Percentiles rank a stretch among this genome's conserved stretches.
phyloP scores from a whole-genome alignment of 2,888 invertebrate genomes.

The Luffia ferchaultella region DNA sequence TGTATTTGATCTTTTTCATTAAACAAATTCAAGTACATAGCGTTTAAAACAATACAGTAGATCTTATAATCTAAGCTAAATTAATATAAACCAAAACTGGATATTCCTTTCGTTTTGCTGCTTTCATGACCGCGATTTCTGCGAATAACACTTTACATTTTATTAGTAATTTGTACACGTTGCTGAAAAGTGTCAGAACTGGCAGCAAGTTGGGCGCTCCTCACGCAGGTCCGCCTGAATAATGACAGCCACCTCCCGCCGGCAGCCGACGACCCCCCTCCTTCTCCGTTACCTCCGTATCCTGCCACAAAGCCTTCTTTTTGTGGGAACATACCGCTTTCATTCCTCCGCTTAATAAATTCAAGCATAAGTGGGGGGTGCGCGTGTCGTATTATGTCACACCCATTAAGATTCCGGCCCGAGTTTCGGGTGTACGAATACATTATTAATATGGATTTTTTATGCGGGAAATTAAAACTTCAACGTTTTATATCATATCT shows the following conservation, averaged over 20 bases:
- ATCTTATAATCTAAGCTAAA: too few species aligned
- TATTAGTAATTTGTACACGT: not conserved
- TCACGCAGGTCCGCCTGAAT: too few species aligned
- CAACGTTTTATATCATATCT: not conserved
- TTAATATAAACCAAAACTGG: too few species aligned
- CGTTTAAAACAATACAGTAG: too few species aligned
- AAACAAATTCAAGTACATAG: too few species aligned
- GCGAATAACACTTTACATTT: not conserved
- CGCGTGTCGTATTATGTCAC: not conserved
- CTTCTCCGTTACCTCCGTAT: not conserved
- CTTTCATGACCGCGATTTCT: not conserved
- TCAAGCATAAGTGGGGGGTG: not conserved
- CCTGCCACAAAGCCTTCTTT: not conserved
- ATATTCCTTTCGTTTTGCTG: too few species aligned
- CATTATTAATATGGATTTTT: not conserved
- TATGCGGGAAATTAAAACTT: not conserved
- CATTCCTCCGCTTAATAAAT: not conserved
- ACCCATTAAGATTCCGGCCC: not conserved
- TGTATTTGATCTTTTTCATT: too few species aligned
- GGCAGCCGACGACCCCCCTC: not conserved
- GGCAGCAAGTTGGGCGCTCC: not conserved
- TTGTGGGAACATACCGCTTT: not conserved
- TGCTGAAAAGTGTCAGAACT: not conserved
- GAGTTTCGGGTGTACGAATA: not conserved
- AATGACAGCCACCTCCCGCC: not conserved